Conservation (phyloP, 2,797 vertebrate genomes). For the Leucoraja ocellata region DNA sequence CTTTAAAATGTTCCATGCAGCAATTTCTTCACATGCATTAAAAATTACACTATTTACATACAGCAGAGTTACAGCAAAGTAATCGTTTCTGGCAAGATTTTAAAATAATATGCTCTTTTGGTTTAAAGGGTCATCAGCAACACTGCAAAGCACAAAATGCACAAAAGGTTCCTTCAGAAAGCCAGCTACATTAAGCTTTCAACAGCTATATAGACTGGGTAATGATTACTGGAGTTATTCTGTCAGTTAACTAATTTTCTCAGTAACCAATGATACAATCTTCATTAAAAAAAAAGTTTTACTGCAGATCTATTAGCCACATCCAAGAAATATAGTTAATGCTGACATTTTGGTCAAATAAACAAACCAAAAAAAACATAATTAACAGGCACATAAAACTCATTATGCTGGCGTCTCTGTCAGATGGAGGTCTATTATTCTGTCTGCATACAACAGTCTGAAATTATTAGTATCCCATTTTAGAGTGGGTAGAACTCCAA, state of each 20-base stretch:
- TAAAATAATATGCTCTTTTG: background rate
- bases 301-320: conserved; percentile 37
- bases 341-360: conserved; percentile 40
- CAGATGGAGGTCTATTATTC: conserved; percentile 40
- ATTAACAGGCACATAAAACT: conserved; percentile 43
- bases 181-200: conserved; percentile 36
- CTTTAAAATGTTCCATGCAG: background rate
- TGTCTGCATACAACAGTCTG: conserved; percentile 40
- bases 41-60: background rate
- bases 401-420: conserved; percentile 46
- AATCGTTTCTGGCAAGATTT: background rate
- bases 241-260: conserved; percentile 35
- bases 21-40: background rate
- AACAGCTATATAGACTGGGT: conserved; percentile 32
- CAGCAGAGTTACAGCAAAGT: background rate
- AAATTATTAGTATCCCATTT: conserved; percentile 43
- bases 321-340: conserved; percentile 38
- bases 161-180: conserved; percentile 33
- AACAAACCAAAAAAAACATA: conserved; percentile 40
- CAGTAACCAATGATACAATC: conserved; percentile 34
- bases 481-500: conserved; percentile 40
- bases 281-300: conserved; percentile 35
- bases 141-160: conserved; percentile 37
- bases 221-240: conserved; percentile 31
- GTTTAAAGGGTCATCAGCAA: background rate